phyloP scores from a whole-genome alignment of 92 coral and sea anemone genomes.

The Parazoanthus darwini region DNA sequence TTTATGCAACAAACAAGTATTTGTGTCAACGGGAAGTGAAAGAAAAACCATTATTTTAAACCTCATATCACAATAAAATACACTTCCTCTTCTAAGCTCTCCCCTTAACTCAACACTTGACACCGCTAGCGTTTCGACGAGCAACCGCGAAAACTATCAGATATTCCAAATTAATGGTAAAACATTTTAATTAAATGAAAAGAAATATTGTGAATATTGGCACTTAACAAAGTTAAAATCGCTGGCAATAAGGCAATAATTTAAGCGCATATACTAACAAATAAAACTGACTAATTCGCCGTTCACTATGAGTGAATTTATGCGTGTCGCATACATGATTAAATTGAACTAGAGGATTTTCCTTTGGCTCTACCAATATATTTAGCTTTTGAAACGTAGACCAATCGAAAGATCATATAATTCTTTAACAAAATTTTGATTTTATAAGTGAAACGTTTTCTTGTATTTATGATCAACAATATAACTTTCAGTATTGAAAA shows the following conservation, averaged over 20 bases:
- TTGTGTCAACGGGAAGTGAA: neutral
- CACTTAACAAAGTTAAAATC: slow-evolving; percentile 24
- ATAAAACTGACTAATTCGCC: neutral
- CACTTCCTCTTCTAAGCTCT: neutral
- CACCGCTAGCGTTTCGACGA: neutral
- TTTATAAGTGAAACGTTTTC: neutral
- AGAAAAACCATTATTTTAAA: neutral
- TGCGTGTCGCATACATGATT: neutral
- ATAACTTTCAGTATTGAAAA: neutral
- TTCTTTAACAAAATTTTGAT: neutral
- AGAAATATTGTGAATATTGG: slow-evolving; percentile 16
- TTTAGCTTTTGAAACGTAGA: neutral
- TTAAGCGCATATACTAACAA: slow-evolving; percentile 15
- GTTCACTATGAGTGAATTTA: neutral
- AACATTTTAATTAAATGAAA: slow-evolving; percentile 34
- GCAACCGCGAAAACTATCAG: slow-evolving; percentile 34
- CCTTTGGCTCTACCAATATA: neutral
- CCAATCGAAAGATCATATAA: neutral
- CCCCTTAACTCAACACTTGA: slow-evolving; percentile 4
- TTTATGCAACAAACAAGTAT: neutral
- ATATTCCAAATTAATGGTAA: slow-evolving; percentile 20
- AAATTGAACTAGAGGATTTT: neutral
- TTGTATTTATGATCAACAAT: neutral
- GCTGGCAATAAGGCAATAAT: slow-evolving; percentile 15
- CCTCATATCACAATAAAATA: neutral